Base-by-base conservation (phyloP, 64 coral and sea anemone species). In the Acropora tenuis region DNA sequence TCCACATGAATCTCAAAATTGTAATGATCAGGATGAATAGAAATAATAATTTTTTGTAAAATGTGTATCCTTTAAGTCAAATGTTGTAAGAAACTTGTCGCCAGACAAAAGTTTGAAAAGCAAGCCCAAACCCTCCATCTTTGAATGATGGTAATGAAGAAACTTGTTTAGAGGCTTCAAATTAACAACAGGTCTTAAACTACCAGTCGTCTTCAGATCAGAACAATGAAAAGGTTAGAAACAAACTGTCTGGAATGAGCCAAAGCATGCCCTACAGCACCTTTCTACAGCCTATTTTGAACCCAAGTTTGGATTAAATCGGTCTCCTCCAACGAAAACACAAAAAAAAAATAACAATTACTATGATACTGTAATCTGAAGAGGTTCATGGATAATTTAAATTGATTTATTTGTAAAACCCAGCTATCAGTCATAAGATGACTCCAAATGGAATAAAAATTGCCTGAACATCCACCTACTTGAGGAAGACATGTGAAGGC, bases 11-110 rank as follows among this genome's bases (percentile, higher is more conserved):
- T 66, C 81, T 84, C 68, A 84, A 84, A 16, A 8, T 84, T 58
- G 60, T 63, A 10, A 61, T 63, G 60, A 52, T 87, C 43, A 30
- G 18, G 3, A 67, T 73, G 67, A 18, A 71, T 87, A 30, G 84
- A 68, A 48, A 86, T n/a, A n/a, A n/a, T n/a, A n/a, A n/a, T n/a
- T n/a, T n/a, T n/a, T 73, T 48, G 83, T 86, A 19, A 86, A 73
- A 47, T 48, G 50, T 44, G 84, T 69, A 52, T 87, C 84, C 47
- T 75, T 87, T 41, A 87, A 3, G 5, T 87, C 84, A 53, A 87
- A 75, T 19, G 69, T 52, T n/a, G 69, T 87, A 47, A 87, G 47
- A 74, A 87, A 87, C 13, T 74, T 19, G 12, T 16, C 43, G 47
- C 42, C 82, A 1, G 84, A 87, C 43, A 87, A 3, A 13, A 75